Evolutionary conservation across 2,888 invertebrate genomes (phyloP).

Genomic region (Plebejus melissa): DNA sequence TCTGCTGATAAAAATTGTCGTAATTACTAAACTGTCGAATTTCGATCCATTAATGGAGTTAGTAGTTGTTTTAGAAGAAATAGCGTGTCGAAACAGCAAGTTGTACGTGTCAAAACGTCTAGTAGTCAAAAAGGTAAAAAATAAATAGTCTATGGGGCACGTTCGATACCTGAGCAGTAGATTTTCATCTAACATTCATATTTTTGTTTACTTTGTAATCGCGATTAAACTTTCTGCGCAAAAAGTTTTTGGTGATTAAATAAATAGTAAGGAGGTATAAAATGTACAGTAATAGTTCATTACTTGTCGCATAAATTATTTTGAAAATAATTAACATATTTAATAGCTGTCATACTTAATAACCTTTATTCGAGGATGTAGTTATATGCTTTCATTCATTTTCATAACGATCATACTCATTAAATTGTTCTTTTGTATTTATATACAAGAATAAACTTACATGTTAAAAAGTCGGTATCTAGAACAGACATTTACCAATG

Average conservation of each 20-base stretch:
- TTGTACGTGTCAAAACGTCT: constrained; percentile 1
- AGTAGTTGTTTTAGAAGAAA: neutral
- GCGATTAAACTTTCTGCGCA: neutral
- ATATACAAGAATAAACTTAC: too few species aligned
- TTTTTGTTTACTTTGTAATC: neutral
- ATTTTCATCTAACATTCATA: neutral
- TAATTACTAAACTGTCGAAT: neutral
- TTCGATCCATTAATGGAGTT: neutral
- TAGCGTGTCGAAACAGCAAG: neutral
- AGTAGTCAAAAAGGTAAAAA: neutral
- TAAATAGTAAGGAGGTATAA: neutral
- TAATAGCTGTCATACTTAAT: neutral
- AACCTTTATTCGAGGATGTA: neutral
- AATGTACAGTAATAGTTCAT: neutral
- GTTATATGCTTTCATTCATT: neutral
- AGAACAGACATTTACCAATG: too few species aligned
- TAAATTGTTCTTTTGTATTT: too few species aligned
- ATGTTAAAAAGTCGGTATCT: too few species aligned
- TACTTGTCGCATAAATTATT: too few species aligned
- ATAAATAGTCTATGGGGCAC: neutral
- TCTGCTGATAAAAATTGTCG: neutral
- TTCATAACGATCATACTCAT: too few species aligned
- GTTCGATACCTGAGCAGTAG: neutral
- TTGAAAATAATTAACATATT: too few species aligned
- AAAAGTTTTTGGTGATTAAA: neutral